Evolutionary conservation across 2,113 vertebrate species (phyloP), one percentile per base, ranked within the genome.

Genomic region (Leucosticte australis): DNA sequence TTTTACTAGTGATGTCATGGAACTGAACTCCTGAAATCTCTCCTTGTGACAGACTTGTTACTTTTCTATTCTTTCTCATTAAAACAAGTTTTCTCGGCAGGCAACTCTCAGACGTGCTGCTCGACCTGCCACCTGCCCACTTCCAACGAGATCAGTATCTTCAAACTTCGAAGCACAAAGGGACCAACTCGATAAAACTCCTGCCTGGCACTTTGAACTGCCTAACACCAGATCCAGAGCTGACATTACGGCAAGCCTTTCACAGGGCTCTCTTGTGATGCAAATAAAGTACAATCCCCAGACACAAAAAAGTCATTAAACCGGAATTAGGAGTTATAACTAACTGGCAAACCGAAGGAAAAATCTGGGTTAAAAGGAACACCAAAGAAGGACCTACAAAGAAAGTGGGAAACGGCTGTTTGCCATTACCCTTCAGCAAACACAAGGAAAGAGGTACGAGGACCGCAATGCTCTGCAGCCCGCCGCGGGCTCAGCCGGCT

Each of bases 241-340:
- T 78, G 71, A 83, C 78, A 41, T 39, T 33, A 49, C 44, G 87
- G 75, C 49, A 82, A 87, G 62, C 23, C 49, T 65, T 22, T 82
- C 73, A 68, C 0, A 22, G 42, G 24, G 27, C 65, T 89, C 59
- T 47, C 44, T 86, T 97, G 88, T 92, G 52, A 95, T 95, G 84
- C 85, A 94, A 95, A 85, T 92, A 52, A 78, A 2, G 6, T 56
- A 76, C 69, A 95, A 87, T 65, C 50, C 70, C 22, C 53, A 65
- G 50, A 53, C 37, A 82, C 59, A 87, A 83, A 95, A 81, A 67
- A 53, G 84, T 87, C 57, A 91, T 91, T 95, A 94, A 86, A 82
- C n/a, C 55, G 62, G 87, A 85, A 97, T 90, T 76, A 96, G 88
- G 56, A 94, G 47, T 73, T 77, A 42, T 27, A 78, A 79, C 15